phyloP scores from a whole-genome alignment of 1,140 invertebrate species.

The Meloidogyne hapla region DNA sequence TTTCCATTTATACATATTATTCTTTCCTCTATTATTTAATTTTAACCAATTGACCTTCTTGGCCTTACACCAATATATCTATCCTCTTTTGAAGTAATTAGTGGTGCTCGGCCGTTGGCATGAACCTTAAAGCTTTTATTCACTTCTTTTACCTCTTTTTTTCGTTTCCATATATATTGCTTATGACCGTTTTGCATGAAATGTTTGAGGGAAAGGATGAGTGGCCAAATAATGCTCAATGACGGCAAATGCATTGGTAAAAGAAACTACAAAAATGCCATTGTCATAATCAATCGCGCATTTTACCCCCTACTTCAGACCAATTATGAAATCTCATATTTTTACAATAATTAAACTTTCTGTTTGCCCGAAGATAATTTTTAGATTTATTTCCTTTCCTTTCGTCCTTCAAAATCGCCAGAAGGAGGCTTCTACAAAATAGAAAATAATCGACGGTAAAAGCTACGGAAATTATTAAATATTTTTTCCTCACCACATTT shows the following conservation, averaged over 20 bases:
- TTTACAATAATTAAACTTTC: no score
- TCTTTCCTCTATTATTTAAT: neutral
- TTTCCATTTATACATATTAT: no score
- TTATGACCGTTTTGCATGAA: slow-evolving; percentile 3
- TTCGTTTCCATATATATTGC: neutral
- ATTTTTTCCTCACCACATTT: no score
- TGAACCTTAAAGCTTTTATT: slow-evolving; percentile 1
- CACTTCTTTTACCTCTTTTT: neutral
- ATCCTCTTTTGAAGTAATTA: neutral
- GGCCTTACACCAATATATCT: neutral
- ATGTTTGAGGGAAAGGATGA: neutral
- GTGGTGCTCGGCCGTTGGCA: neutral
- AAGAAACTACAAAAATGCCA: neutral
- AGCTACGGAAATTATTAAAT: no score
- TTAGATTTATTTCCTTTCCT: no score
- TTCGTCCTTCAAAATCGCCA: no score
- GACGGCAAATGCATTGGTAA: neutral
- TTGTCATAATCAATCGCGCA: no score
- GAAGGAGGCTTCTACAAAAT: no score
- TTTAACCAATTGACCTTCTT: neutral
- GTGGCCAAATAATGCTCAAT: neutral
- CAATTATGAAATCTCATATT: no score
- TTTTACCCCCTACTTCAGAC: no score
- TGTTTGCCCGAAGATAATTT: no score
- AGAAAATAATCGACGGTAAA: no score